A percentile compares a stretch with the other conserved stretches of the same genome.
Evolutionary conservation across 37 sponge, comb jelly and placozoan species (phyloP).

Genomic region (Sycon ciliatum): DNA sequence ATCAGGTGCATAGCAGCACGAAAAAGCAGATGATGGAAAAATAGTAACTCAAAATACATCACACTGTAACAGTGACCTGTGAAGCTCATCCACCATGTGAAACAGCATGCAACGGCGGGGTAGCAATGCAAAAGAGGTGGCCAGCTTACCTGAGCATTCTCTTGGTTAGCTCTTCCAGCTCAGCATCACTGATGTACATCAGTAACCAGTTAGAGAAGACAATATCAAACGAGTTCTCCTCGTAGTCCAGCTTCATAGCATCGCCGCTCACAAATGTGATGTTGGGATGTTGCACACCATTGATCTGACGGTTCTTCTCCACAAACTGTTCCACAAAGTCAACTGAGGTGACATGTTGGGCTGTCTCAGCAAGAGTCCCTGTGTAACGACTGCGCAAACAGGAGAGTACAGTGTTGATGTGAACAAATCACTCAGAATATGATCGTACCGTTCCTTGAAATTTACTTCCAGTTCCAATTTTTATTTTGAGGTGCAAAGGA

Average conservation of each 20-base stretch:
- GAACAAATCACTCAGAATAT: no score
- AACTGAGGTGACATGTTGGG: constrained; percentile 31
- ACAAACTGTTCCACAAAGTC: constrained; percentile 54
- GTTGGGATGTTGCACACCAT: constrained; percentile 29
- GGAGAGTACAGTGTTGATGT: no score
- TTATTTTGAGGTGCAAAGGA: no score
- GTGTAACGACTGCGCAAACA: constrained; percentile 36
- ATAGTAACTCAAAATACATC: no score
- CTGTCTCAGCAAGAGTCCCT: constrained; percentile 26
- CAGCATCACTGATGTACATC: constrained; percentile 52
- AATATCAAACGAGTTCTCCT: constrained; percentile 28
- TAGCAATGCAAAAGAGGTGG: no score
- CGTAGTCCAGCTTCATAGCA: constrained; percentile 32
- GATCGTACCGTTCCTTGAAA: no score
- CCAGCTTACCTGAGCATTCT: constrained; percentile 31
- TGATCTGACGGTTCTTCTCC: constrained; percentile 34
- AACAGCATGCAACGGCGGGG: no score
- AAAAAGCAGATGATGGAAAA: no score
- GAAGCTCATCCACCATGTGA: no score
- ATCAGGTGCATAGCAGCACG: no score
- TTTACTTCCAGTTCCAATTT: no score
- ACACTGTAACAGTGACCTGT: no score
- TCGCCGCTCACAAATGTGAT: constrained; percentile 28
- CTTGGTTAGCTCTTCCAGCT: constrained; percentile 15
- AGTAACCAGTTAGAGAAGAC: constrained; percentile 58